A percentile compares a stretch with the other conserved stretches of the same genome.
These are phyloP conservation scores for Pollicipes pollicipes DNA, from an alignment of 1,140 invertebrate species.

Conservation along the genomic window DNA sequence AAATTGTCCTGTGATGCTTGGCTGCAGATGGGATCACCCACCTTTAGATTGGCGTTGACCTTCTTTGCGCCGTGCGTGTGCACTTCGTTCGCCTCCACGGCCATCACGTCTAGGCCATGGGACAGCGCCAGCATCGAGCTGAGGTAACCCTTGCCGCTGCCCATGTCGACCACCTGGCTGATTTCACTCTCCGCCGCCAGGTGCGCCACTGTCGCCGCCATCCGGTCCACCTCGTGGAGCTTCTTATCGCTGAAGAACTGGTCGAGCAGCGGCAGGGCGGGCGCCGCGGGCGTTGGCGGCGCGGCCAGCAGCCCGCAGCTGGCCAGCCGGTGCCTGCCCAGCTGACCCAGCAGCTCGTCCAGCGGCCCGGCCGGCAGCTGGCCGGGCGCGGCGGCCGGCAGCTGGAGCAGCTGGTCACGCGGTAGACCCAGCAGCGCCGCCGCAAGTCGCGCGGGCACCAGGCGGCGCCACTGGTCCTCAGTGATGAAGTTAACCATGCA, in stretches of 20 bases:
- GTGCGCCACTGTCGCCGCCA: slow-evolving; percentile 34
- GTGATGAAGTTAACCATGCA: slow-evolving; percentile 67
- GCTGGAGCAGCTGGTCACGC: background rate
- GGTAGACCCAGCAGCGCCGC: background rate
- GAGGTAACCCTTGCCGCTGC: slow-evolving; percentile 70
- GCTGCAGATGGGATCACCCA: background rate
- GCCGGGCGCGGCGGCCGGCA: slow-evolving; percentile 15
- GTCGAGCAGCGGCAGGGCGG: slow-evolving; percentile 9
- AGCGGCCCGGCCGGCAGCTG: slow-evolving; percentile 16
- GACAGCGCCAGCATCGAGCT: slow-evolving; percentile 49
- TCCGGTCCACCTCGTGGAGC: slow-evolving; percentile 52
- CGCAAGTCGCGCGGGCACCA: slow-evolving; percentile 15
- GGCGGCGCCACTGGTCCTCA: slow-evolving; percentile 41
- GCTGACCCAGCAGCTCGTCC: background rate
- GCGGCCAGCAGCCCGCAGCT: background rate
- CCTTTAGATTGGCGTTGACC: background rate
- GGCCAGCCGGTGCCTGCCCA: background rate
- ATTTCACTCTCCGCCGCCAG: slow-evolving; percentile 22
- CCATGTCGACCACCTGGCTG: slow-evolving; percentile 52
- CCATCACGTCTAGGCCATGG: slow-evolving; percentile 50
- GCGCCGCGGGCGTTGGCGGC: background rate
- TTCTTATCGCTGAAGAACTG: slow-evolving; percentile 65
- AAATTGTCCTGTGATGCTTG: no score
- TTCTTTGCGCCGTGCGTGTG: background rate
- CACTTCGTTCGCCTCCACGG: background rate